Evolutionary conservation across 2,113 vertebrate species (phyloP), one percentile per base, ranked within the genome.

Genomic region (Amazona guildingii): DNA sequence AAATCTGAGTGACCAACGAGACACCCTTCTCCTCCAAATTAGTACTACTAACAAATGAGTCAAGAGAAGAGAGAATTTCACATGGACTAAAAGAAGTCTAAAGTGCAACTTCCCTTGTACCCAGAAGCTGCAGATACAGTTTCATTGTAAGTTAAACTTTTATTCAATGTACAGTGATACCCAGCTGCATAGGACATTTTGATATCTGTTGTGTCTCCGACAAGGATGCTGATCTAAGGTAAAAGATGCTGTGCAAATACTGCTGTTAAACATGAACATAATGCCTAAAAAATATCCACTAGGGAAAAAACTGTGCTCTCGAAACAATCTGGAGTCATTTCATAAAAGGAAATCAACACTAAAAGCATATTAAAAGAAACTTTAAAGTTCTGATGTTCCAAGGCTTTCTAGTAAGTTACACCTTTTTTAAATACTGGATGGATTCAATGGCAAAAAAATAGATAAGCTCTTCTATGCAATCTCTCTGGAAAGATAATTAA

Each of bases 231-330:
- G 35, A 93, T n/a, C 57, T 63, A 83, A 77, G 19, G 62, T 90
- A 86, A 88, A 89, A 96, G 64, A 90, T 41, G 59, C 54, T 95
- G 85, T 89, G 78, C 80, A 94, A 94, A 95, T 68, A 73, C 41
- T 1, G 17, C 76, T 6, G 3, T 86, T 77, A 66, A 83, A 76
- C 57, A 75, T 1, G 2, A 78, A 85, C 54, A 27, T 0, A 51
- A n/a, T 7, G 74, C 52, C 75, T 52, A 37, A 69, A 62, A 66
- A 82, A 46, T 67, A 75, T 4, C 29, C 61, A 70, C 27, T 23
- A 68, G 21, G 35, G 70, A 73, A 76, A 84, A 85, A 80, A 54
- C 7, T 23, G 21, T 43, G 33, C 15, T 79, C 54, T 90, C 6
- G 3, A 90, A 93, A 86, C 46, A 62, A 66, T 83, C 91, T 82